Base-by-base conservation (phyloP, 1,140 invertebrate genomes). In the Leptonema lineaticorne region DNA sequence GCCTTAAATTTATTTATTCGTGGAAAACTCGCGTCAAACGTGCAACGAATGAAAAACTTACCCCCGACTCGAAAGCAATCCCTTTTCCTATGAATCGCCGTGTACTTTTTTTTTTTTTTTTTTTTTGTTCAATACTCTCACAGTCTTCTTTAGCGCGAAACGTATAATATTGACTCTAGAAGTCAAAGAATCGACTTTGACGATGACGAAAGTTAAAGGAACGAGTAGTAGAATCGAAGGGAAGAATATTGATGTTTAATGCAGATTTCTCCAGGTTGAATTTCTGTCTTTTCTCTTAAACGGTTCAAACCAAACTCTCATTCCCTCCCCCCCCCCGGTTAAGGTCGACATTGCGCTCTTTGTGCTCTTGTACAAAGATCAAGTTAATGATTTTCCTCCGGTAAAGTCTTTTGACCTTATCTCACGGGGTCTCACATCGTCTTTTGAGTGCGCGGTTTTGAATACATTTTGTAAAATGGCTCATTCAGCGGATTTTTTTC, bases 401-500 rank as follows among this genome's bases (percentile, higher is more conserved):
- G 50, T 9, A 53, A 14, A 53, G 56, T 28, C 56, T 29, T n/a
- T 63, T 29, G 68, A 24, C 58, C 64, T 69, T 72, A 69, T 72
- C 70, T 71, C 30, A n/a, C 29, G 16, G n/a, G 16, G 62, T 63
- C 70, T 69, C 56, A 67, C 70, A 69, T 69, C 70, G 56, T 33
- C 70, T 67, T 69, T 69, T 58, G 30, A 69, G 70, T 68, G 56
- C 67, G 62, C 33, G 70, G 70, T 69, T 69, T 41, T 72, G 70
- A 72, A 72, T 72, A 72, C 70, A 72, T 72, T 72, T 72, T 69
- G 64, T 63, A 71, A 71, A 71, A 71, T 59, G 67, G 70, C 70
- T 71, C 68, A 71, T 71, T 71, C 70, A 71, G n/a, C n/a, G n/a
- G n/a, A n/a, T n/a, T n/a, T n/a, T 48, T 48, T 22, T n/a, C n/a